Percentiles rank a stretch among this genome's conserved stretches.
Conservation (phyloP, 2,888 invertebrate species). For the Bimastos eiseni region DNA sequence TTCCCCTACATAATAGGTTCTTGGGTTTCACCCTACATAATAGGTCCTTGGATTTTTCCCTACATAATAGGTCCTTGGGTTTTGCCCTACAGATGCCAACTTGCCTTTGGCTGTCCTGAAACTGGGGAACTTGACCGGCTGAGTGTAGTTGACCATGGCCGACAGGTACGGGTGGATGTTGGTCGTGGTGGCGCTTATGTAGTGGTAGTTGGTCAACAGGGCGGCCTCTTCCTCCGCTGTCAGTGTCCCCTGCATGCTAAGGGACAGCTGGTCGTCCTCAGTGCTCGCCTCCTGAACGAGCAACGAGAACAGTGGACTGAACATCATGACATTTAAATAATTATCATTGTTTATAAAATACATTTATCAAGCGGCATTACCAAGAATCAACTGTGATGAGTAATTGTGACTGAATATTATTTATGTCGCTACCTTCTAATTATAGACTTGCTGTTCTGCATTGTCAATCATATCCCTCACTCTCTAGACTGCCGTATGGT, state of each 20-base stretch:
- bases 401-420: too few species aligned
- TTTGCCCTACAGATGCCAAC: constrained; percentile 48
- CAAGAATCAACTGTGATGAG: too few species aligned
- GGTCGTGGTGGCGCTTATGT: constrained; percentile 96
- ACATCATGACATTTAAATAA: too few species aligned
- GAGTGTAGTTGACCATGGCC: constrained; percentile 98
- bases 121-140: constrained; percentile 97
- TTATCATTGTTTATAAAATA: too few species aligned
- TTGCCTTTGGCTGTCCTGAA: constrained; percentile 95
- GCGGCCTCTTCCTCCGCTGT: constrained; percentile 65
- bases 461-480: too few species aligned
- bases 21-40: too few species aligned
- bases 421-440: too few species aligned
- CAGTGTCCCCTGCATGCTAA: constrained; percentile 46
- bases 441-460: too few species aligned
- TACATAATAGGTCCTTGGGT: neutral
- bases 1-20: too few species aligned
- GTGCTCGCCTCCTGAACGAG: constrained; percentile 24
- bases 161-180: constrained; percentile 99
- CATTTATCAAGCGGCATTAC: too few species aligned
- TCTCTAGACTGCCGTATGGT: too few species aligned
- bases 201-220: constrained; percentile 68
- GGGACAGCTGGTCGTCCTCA: constrained; percentile 14
- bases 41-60: too few species aligned
- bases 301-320: neutral